Conservation (phyloP, 2,888 invertebrate species). For the Philopedon plagiatum region DNA sequence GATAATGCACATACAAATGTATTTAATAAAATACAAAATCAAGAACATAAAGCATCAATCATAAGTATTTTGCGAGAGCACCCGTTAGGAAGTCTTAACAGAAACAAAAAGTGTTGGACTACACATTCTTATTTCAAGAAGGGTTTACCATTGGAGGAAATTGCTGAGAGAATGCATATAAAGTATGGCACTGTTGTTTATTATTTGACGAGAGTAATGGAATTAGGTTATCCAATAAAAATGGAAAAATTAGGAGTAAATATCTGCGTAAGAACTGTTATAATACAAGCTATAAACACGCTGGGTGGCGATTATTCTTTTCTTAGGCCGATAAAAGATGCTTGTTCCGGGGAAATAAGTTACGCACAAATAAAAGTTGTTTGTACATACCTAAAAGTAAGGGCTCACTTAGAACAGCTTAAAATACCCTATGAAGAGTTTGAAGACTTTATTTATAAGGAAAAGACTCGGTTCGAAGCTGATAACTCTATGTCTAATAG, state of each 20-base stretch:
- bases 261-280: constrained; percentile 55
- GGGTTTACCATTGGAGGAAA: constrained; percentile 63
- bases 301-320: constrained; percentile 7
- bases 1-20: too few relatives aligned
- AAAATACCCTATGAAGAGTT: constrained; percentile 61
- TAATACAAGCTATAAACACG: constrained; percentile 51
- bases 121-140: constrained; percentile 66
- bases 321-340: constrained; percentile 60
- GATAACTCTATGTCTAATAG: too few relatives aligned
- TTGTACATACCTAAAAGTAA: constrained; percentile 60
- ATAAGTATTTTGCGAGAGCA: constrained; percentile 55
- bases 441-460: constrained; percentile 55
- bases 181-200: constrained; percentile 60
- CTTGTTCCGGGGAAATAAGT: constrained; percentile 62
- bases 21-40: constrained; percentile 45
- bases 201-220: constrained; percentile 68
- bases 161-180: constrained; percentile 62
- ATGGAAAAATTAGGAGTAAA: constrained; percentile 61
- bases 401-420: constrained; percentile 60
- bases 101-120: constrained; percentile 61
- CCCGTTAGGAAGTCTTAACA: constrained; percentile 54
- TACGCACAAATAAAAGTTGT: constrained; percentile 63
- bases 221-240: constrained; percentile 67
- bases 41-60: constrained; percentile 38
- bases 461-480: too few relatives aligned